phyloP scores from a whole-genome alignment of 2,888 invertebrate species.

The Tachystola acroxantha region DNA sequence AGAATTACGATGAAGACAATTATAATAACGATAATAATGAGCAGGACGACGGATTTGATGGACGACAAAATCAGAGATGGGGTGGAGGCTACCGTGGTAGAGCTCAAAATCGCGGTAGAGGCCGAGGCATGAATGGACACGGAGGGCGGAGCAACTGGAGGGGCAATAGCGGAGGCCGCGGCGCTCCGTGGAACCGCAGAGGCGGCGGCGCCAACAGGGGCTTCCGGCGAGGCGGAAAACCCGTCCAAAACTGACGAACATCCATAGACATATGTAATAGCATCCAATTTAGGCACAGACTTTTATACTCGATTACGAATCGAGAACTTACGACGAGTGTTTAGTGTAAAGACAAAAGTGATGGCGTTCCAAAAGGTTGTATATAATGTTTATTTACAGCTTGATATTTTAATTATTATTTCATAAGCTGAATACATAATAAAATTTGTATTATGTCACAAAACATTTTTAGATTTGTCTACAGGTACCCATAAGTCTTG shows the following conservation, averaged over 20 bases:
- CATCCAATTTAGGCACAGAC: constrained; percentile 32
- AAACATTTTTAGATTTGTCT: constrained; percentile 36
- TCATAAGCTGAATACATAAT: constrained; percentile 59
- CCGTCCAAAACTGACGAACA: constrained; percentile 58
- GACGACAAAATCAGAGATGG: constrained; percentile 53
- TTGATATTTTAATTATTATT: constrained; percentile 55
- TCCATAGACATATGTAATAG: constrained; percentile 17
- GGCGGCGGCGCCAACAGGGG: constrained; percentile 48
- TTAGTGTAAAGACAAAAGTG: constrained; percentile 59
- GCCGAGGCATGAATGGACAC: constrained; percentile 59
- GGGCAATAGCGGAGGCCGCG: constrained; percentile 39
- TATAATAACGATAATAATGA: constrained; percentile 55
- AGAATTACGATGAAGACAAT: constrained; percentile 53
- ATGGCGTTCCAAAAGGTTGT: constrained; percentile 59
- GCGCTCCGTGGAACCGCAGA: constrained; percentile 46
- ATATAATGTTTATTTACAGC: constrained; percentile 67
- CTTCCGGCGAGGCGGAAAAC: constrained; percentile 63
- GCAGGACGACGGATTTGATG: constrained; percentile 39
- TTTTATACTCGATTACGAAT: constrained; percentile 34
- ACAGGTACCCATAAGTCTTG: constrained; percentile 34
- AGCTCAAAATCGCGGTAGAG: constrained; percentile 52
- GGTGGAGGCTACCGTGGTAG: constrained; percentile 51
- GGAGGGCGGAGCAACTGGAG: constrained; percentile 56
- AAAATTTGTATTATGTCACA: constrained; percentile 58
- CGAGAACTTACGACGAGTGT: constrained; percentile 37